Percentiles rank a stretch among this genome's conserved stretches.
These are phyloP conservation scores for Marronus borbonicus DNA, from an alignment of 2,888 invertebrate species.

Conservation along the genomic window DNA sequence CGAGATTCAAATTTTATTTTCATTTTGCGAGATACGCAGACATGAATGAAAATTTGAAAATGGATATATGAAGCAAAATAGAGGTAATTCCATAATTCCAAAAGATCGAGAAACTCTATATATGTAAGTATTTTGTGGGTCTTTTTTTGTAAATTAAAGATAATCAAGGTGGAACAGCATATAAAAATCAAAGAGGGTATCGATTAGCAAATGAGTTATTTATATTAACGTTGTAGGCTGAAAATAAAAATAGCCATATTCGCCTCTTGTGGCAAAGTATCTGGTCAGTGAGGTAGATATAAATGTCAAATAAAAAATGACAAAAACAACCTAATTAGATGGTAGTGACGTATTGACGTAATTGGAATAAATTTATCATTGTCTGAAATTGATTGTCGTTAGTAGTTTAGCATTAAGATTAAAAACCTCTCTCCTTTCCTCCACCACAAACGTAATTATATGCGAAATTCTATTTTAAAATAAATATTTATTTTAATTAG, in stretches of 20 bases:
- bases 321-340: conserved; percentile 27
- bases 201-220: conserved; percentile 12
- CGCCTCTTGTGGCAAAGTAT: neutral
- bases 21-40: too few relatives aligned
- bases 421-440: neutral
- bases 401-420: conserved; percentile 35
- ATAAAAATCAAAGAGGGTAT: conserved; percentile 1
- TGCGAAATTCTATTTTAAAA: neutral
- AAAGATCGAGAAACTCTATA: neutral
- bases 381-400: conserved; percentile 39
- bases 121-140: neutral
- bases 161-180: neutral
- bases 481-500: conserved; percentile 45
- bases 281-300: neutral
- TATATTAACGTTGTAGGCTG: neutral
- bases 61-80: neutral
- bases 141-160: too few relatives aligned
- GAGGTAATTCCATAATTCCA: neutral
- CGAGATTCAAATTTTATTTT: too few relatives aligned
- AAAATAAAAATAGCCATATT: conserved; percentile 16
- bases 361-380: conserved; percentile 40
- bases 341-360: conserved; percentile 18
- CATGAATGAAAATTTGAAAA: too few relatives aligned
- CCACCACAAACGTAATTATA: too few relatives aligned
- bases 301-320: conserved; percentile 37